Base-by-base conservation (phyloP, 2,888 invertebrate genomes). In the Campoletis raptor region DNA sequence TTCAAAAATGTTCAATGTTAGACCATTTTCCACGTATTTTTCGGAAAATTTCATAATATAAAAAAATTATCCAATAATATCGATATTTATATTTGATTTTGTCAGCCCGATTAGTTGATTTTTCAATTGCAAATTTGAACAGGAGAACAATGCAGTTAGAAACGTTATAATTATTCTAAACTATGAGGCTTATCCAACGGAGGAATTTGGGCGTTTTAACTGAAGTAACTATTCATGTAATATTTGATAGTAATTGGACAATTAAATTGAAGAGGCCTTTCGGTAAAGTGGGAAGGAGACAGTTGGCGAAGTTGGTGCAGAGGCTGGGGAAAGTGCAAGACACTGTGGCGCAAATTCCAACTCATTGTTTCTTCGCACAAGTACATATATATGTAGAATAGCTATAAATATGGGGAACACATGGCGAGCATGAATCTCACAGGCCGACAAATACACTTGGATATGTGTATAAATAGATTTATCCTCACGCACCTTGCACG, bases 401-500 rank as follows among this genome's bases (percentile, higher is more conserved):
- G 76, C 21, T 61, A 72, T 42, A 42, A 74, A 74, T 54, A 76
- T 82, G 54, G 15, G 36, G 36, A 64, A 45, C 70, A 72, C 61
- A 70, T 61, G 80, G 57, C 45, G 42, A 74, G 64, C 15, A 85
- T 82, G 74, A 74, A 79, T 76, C 74, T 80, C 36, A 42, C 52
- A 67, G 36, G 24, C 52, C 37, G 40, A 78, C 48, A 37, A 9
- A 45, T 57, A 42, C 18, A 52, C 45, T 21, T 18, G n/a, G 81
- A n/a, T 40, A 67, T n/a, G 72, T 36, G 72, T 81, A 83, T 80
- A 83, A 61, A 81, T 82, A 85, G 74, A 82, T 78, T 79, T 69
- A 78, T 83, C 69, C 57, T 78, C 67, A 57, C 57, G 80, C 80
- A 83, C 83, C 80, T 83, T 66, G 80, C 86, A 77, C 77, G 77